phyloP scores from a whole-genome alignment of 2,888 invertebrate genomes.

The Epicampocera succincta region DNA sequence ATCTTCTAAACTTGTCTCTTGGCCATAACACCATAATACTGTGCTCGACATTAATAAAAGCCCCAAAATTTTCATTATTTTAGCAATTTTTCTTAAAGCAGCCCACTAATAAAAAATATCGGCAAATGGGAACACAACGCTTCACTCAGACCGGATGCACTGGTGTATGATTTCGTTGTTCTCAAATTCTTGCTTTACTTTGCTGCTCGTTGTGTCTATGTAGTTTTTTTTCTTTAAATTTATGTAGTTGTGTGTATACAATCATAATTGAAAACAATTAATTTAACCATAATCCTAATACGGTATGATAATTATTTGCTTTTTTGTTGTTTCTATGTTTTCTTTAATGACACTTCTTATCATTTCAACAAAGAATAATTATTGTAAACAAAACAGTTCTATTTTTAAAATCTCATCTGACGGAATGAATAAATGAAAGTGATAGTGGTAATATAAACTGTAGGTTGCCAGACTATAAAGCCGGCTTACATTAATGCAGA shows the following conservation, averaged over 20 bases:
- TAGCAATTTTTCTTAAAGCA: slow-evolving; percentile 2
- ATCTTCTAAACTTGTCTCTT: slow-evolving; percentile 33
- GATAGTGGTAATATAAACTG: too few species aligned
- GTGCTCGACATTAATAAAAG: slow-evolving; percentile 45
- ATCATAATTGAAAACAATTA: slow-evolving; percentile 37
- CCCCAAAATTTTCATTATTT: slow-evolving; percentile 55
- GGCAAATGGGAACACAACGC: slow-evolving; percentile 23
- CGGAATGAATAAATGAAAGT: too few species aligned
- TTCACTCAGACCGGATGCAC: slow-evolving; percentile 55
- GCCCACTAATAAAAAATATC: neutral
- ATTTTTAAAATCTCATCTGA: slow-evolving; percentile 17
- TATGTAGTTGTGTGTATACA: slow-evolving; percentile 34
- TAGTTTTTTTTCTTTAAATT: slow-evolving; percentile 38
- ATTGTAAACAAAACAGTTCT: slow-evolving; percentile 42
- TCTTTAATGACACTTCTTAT: slow-evolving; percentile 35
- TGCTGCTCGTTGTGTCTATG: slow-evolving; percentile 7
- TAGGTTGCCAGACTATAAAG: too few species aligned
- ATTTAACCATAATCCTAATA: slow-evolving; percentile 38
- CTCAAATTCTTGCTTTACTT: slow-evolving; percentile 16
- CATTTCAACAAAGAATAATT: neutral
- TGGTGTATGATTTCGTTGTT: slow-evolving; percentile 51
- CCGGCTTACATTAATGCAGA: too few species aligned
- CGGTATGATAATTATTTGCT: slow-evolving; percentile 15
- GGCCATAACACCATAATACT: slow-evolving; percentile 12
- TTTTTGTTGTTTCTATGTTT: slow-evolving; percentile 1